phyloP scores from a whole-genome alignment of 2,797 vertebrate genomes.

The Denticeps clupeoides region DNA sequence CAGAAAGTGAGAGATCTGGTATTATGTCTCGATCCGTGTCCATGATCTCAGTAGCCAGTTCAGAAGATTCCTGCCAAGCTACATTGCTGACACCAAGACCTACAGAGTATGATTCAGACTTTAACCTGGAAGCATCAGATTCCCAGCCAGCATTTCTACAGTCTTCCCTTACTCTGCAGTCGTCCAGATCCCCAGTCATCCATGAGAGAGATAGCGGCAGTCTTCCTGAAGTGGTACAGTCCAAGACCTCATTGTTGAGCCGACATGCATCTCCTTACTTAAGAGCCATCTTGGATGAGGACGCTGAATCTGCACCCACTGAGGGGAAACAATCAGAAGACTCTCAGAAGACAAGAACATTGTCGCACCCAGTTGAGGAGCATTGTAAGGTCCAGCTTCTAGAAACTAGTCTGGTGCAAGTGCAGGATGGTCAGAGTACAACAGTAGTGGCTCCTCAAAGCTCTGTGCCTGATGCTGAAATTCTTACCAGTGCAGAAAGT shows the following conservation, averaged over 20 bases:
- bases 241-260: slow-evolving; percentile 50
- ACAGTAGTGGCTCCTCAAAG: slow-evolving; percentile 31
- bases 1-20: slow-evolving; percentile 73
- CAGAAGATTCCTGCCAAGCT: slow-evolving; percentile 86
- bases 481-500: slow-evolving; percentile 27
- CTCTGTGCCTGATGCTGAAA: slow-evolving; percentile 55
- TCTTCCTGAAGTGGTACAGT: slow-evolving; percentile 68
- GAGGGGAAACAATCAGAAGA: slow-evolving; percentile 64
- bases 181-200: slow-evolving; percentile 78
- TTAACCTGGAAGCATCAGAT: slow-evolving; percentile 77
- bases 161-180: slow-evolving; percentile 71
- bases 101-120: slow-evolving; percentile 80
- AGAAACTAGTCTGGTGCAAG: slow-evolving; percentile 45
- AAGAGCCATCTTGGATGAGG: slow-evolving; percentile 79
- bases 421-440: slow-evolving; percentile 43
- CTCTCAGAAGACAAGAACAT: slow-evolving; percentile 57
- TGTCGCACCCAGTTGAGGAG: slow-evolving; percentile 52
- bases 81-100: slow-evolving; percentile 73
- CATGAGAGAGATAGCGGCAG: slow-evolving; percentile 71
- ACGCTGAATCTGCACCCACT: slow-evolving; percentile 59
- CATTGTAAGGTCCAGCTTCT: slow-evolving; percentile 40
- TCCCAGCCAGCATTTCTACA: slow-evolving; percentile 84
- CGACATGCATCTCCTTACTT: slow-evolving; percentile 70
- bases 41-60: slow-evolving; percentile 83
- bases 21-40: slow-evolving; percentile 85